Conservation (phyloP, 2,113 vertebrate species). For the Sitta europaea region DNA sequence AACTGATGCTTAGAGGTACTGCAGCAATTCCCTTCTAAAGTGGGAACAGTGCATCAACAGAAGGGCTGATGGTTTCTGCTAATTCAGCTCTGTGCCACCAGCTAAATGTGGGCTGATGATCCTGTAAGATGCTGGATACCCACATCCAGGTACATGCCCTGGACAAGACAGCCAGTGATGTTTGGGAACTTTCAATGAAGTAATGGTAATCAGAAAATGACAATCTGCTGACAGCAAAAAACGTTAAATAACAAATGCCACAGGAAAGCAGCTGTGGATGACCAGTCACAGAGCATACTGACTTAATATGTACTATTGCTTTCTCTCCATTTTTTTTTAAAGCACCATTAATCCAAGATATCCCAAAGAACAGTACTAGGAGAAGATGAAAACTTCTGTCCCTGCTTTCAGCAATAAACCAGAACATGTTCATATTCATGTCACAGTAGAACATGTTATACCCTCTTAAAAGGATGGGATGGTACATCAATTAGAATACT, state of each 20-base stretch:
- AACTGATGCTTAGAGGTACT: background rate
- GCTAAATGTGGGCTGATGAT: background rate
- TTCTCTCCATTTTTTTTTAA: background rate
- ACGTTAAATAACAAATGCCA: background rate
- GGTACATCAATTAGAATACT: background rate
- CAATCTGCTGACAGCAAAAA: background rate
- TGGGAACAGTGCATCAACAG: background rate
- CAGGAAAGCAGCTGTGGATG: background rate
- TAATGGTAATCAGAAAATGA: background rate
- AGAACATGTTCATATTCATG: background rate
- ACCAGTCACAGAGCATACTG: background rate
- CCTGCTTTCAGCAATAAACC: background rate
- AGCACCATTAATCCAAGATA: background rate
- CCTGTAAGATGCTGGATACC: background rate
- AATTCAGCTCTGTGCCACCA: background rate
- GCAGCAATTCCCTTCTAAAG: background rate
- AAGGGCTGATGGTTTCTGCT: background rate
- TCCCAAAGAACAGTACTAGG: background rate
- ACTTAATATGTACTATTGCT: background rate
- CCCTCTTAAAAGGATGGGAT: background rate
- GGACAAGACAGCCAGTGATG: background rate
- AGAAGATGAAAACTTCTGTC: background rate
- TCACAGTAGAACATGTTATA: accelerated
- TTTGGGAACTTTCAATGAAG: background rate
- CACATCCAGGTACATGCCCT: background rate